Conservation (phyloP, 2,797 vertebrate genomes). For the Loriculus beryllinus region DNA sequence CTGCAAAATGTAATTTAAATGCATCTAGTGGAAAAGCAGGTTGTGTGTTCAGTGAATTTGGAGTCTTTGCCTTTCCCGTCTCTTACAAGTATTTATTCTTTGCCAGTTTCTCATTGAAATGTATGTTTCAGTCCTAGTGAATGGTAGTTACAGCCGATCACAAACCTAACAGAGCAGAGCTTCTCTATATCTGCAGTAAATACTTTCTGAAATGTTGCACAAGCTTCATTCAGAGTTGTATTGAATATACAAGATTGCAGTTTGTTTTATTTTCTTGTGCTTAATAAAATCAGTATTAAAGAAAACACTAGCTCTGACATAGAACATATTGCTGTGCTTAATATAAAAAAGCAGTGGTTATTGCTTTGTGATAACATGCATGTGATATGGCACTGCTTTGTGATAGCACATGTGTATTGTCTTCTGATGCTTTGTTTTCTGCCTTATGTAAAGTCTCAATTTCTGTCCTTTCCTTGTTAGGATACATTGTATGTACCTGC, state of each 20-base stretch:
- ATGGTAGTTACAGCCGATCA: neutral
- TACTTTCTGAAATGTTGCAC: neutral
- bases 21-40: slow-evolving; percentile 45
- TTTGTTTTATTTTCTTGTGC: neutral
- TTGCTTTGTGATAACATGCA: neutral
- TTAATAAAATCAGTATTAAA: neutral
- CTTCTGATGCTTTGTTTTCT: neutral
- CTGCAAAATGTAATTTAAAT: slow-evolving; percentile 67
- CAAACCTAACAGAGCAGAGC: neutral
- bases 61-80: slow-evolving; percentile 26
- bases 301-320: neutral
- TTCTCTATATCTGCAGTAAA: neutral
- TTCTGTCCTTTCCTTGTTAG: neutral
- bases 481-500: neutral
- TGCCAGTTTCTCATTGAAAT: neutral
- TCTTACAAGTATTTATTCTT: slow-evolving; percentile 22
- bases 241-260: neutral
- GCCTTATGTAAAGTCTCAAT: neutral
- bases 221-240: neutral
- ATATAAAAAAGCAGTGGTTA: neutral
- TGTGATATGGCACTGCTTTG: neutral
- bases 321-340: neutral
- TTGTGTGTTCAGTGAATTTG: slow-evolving; percentile 28
- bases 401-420: neutral
- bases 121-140: neutral